These are phyloP conservation scores for Taenaris catops DNA, from an alignment of 2,888 invertebrate genomes.

Conservation along the genomic window DNA sequence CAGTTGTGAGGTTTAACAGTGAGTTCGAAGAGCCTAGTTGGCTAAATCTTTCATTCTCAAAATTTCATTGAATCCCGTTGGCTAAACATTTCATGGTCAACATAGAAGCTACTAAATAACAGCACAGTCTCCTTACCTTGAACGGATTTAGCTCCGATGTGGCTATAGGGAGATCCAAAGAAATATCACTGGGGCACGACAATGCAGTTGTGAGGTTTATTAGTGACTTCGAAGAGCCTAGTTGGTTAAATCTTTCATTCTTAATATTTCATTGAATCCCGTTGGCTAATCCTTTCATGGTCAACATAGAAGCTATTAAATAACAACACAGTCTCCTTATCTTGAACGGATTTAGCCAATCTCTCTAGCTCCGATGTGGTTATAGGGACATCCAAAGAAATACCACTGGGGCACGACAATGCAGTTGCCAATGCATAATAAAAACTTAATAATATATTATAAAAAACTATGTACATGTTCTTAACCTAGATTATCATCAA, in stretches of 20 bases:
- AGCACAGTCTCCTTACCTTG: slow-evolving; percentile 49
- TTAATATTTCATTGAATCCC: too few species aligned
- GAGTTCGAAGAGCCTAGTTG: slow-evolving; percentile 29
- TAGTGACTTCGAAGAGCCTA: slow-evolving; percentile 31
- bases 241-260: too few species aligned
- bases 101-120: too few species aligned
- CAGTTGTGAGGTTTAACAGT: slow-evolving; percentile 39
- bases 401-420: slow-evolving; percentile 58
- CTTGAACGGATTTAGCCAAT: slow-evolving; percentile 62
- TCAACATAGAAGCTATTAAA: too few species aligned
- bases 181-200: slow-evolving; percentile 53
- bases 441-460: too few species aligned
- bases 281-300: too few species aligned
- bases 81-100: too few species aligned
- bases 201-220: slow-evolving; percentile 44
- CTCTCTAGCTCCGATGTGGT: slow-evolving; percentile 60
- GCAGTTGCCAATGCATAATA: too few species aligned
- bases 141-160: slow-evolving; percentile 61
- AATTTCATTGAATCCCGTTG: too few species aligned
- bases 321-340: slow-evolving; percentile 35
- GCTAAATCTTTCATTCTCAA: too few species aligned
- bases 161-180: slow-evolving; percentile 61
- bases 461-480: too few species aligned
- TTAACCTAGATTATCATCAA: too few species aligned
- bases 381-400: slow-evolving; percentile 59